These are phyloP conservation scores for Enteromius anoplus DNA, from an alignment of 2,797 vertebrate species.

Conservation along the genomic window DNA sequence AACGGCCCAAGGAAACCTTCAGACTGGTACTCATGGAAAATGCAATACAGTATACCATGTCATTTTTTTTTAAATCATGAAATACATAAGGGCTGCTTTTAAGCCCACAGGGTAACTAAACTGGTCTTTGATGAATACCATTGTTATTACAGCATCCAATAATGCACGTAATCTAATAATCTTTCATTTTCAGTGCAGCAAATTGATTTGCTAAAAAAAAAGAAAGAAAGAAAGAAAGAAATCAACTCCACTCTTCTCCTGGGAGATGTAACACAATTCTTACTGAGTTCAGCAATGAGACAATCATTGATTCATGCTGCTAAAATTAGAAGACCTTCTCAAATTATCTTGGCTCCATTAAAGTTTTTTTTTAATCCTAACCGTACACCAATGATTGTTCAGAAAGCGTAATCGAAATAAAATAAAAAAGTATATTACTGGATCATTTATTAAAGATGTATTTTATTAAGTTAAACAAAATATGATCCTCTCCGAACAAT, in stretches of 20 bases:
- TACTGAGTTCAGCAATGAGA: constrained; percentile 10
- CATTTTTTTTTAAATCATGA: background rate
- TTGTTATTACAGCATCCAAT: constrained; percentile 14
- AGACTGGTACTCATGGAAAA: background rate
- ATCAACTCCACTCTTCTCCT: background rate
- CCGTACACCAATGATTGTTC: background rate
- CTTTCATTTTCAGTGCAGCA: background rate
- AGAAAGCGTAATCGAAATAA: background rate
- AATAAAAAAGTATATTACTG: background rate
- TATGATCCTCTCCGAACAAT: background rate
- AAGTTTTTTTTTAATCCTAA: constrained; percentile 32
- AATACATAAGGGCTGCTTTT: background rate
- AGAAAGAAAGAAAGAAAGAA: background rate
- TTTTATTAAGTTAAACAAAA: constrained; percentile 11
- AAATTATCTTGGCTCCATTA: constrained; percentile 24
- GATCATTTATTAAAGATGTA: background rate
- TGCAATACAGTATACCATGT: background rate
- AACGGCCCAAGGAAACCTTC: background rate
- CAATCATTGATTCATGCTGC: constrained; percentile 24
- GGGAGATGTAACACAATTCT: constrained; percentile 3
- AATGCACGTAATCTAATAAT: constrained; percentile 20
- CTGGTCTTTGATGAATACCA: constrained; percentile 2
- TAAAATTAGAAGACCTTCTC: constrained; percentile 32
- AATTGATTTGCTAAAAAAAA: background rate
- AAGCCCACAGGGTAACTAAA: background rate